Conservation (phyloP, 2,797 vertebrate species). For the Enteromius trimaculatus region DNA sequence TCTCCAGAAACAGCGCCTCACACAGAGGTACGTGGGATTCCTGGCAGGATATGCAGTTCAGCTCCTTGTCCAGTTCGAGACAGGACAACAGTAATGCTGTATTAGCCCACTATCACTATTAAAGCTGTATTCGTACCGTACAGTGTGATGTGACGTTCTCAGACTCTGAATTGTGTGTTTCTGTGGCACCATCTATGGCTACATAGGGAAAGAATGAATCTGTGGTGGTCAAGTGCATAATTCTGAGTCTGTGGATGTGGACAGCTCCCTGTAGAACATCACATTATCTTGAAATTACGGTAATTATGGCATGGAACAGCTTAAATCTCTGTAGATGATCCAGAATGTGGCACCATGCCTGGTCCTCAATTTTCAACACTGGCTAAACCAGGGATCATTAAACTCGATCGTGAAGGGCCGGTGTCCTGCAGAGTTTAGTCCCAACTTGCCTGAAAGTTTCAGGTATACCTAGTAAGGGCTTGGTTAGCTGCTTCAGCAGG, state of each 20-base stretch:
- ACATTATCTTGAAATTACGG: not conserved
- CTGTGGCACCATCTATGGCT: not conserved
- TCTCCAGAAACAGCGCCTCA: not conserved
- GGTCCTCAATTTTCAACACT: not conserved
- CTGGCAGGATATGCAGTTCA: too few relatives aligned
- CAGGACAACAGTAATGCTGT: not conserved
- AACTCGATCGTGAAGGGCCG: too few relatives aligned
- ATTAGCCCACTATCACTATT: not conserved
- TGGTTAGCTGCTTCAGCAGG: too few relatives aligned
- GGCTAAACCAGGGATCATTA: not conserved
- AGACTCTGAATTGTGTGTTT: not conserved
- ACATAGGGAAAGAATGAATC: not conserved
- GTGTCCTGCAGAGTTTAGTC: too few relatives aligned
- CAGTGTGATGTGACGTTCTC: not conserved
- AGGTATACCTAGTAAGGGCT: too few relatives aligned
- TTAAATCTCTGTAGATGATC: not conserved
- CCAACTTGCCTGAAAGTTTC: too few relatives aligned
- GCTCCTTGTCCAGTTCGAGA: not conserved
- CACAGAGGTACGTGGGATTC: too few relatives aligned
- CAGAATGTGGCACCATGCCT: not conserved
- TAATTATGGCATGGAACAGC: not conserved
- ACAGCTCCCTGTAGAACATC: not conserved
- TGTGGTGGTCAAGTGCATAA: not conserved
- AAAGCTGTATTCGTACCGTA: not conserved
- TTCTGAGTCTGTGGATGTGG: not conserved